Percentiles rank a stretch among this genome's conserved stretches.
Evolutionary conservation across 1,140 invertebrate species (phyloP).

Genomic region (Pseudobourletiella spinata): DNA sequence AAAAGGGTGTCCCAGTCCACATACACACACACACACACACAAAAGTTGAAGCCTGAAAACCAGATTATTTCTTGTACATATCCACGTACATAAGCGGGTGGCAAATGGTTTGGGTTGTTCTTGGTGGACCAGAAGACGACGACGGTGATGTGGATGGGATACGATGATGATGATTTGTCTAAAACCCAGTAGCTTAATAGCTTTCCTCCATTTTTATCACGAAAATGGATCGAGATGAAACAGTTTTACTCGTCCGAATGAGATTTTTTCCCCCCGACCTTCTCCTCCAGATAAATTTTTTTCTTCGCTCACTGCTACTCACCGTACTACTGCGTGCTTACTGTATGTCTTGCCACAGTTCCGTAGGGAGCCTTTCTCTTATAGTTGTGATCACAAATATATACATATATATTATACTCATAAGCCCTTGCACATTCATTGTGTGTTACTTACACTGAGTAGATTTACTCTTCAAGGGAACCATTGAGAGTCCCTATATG

Average conservation of each 20-base stretch:
- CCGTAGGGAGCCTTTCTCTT: background rate
- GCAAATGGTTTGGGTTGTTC: no score
- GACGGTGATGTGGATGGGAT: no score
- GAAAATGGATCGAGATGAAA: constrained; percentile 23
- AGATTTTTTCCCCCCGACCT: background rate
- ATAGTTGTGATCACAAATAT: background rate
- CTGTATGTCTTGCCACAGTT: background rate
- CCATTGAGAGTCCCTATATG: background rate
- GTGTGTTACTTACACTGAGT: background rate
- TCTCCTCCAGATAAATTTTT: background rate
- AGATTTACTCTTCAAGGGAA: no score
- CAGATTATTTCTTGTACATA: no score
- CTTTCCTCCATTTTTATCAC: constrained; percentile 24
- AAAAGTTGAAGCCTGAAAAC: no score
- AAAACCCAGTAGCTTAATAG: constrained; percentile 25
- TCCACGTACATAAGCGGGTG: no score
- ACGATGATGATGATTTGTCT: constrained; percentile 23
- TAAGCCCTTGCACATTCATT: background rate
- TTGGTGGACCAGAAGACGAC: no score
- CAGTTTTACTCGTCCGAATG: constrained; percentile 11
- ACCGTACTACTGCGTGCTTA: background rate
- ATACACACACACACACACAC: no score
- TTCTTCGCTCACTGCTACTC: background rate
- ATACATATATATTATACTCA: background rate
- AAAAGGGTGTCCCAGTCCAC: no score